These are phyloP conservation scores for Lordiphosa mommai DNA, from an alignment of 1,140 invertebrate genomes.

Conservation along the genomic window DNA sequence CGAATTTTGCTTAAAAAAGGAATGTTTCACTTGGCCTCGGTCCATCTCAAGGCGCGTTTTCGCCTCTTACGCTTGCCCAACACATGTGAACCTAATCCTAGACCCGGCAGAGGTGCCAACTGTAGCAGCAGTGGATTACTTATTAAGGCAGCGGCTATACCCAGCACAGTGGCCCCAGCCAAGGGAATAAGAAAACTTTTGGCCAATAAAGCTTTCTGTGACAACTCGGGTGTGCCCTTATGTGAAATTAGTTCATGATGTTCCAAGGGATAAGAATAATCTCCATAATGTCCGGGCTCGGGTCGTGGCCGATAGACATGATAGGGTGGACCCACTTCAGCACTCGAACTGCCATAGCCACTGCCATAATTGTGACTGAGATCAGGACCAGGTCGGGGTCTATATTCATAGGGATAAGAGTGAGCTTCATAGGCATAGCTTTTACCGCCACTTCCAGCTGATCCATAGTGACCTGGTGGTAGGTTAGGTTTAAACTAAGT, in stretches of 20 bases:
- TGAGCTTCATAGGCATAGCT: conserved; percentile 43
- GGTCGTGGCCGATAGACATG: conserved; percentile 58
- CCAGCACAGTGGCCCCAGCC: conserved; percentile 88
- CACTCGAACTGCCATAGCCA: conserved; percentile 33
- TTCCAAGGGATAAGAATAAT: conserved; percentile 53
- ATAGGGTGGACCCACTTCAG: conserved; percentile 56
- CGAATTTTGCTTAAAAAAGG: no score
- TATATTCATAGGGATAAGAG: conserved; percentile 50
- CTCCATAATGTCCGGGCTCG: conserved; percentile 47
- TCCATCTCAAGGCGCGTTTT: conserved; percentile 33
- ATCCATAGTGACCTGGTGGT: conserved; percentile 38
- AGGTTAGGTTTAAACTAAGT: background rate
- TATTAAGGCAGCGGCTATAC: conserved; percentile 88
- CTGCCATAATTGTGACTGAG: conserved; percentile 41
- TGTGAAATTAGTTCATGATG: conserved; percentile 58
- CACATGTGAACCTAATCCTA: conserved; percentile 80
- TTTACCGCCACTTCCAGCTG: conserved; percentile 21
- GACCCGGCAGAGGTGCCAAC: conserved; percentile 83
- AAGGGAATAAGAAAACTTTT: conserved; percentile 86
- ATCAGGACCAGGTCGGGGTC: conserved; percentile 14
- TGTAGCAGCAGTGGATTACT: conserved; percentile 88
- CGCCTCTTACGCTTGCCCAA: conserved; percentile 70
- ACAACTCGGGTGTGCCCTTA: conserved; percentile 55
- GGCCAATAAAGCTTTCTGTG: conserved; percentile 66
- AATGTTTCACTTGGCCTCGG: background rate